Conservation (phyloP, 2,888 invertebrate genomes). For the Amaurobius ferox region DNA sequence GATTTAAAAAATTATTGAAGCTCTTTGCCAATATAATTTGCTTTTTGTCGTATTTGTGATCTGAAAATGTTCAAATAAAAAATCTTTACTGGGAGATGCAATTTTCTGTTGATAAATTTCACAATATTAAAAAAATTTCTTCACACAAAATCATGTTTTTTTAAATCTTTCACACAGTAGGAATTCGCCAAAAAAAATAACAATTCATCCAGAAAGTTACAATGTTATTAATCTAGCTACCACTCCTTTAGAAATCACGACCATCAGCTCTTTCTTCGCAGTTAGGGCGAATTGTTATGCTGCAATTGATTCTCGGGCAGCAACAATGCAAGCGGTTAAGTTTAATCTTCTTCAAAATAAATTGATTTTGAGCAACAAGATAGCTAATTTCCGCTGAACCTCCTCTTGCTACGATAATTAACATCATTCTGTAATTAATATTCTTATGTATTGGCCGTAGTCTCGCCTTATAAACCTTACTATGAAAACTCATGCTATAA, state of each 20-base stretch:
- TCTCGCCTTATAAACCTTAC: constrained; percentile 44
- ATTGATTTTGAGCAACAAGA: constrained; percentile 69
- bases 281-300: constrained; percentile 66
- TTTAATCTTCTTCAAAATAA: constrained; percentile 63
- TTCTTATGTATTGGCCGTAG: constrained; percentile 42
- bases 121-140: too few species aligned
- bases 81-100: too few species aligned
- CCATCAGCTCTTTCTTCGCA: constrained; percentile 44
- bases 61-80: too few species aligned
- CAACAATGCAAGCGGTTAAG: constrained; percentile 60
- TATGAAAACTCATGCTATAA: constrained; percentile 39
- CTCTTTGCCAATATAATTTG: too few species aligned
- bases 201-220: constrained; percentile 6
- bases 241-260: constrained; percentile 31
- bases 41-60: too few species aligned
- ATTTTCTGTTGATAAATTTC: too few species aligned
- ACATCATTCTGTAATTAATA: constrained; percentile 53
- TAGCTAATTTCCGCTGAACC: constrained; percentile 52
- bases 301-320: constrained; percentile 63
- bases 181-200: too few species aligned
- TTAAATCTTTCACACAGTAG: too few species aligned
- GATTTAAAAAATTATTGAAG: too few species aligned
- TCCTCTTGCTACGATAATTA: constrained; percentile 52
- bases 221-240: neutral
- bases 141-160: too few species aligned